These are phyloP conservation scores for Amblyjoppa proteus DNA, from an alignment of 2,888 invertebrate species.

Conservation along the genomic window DNA sequence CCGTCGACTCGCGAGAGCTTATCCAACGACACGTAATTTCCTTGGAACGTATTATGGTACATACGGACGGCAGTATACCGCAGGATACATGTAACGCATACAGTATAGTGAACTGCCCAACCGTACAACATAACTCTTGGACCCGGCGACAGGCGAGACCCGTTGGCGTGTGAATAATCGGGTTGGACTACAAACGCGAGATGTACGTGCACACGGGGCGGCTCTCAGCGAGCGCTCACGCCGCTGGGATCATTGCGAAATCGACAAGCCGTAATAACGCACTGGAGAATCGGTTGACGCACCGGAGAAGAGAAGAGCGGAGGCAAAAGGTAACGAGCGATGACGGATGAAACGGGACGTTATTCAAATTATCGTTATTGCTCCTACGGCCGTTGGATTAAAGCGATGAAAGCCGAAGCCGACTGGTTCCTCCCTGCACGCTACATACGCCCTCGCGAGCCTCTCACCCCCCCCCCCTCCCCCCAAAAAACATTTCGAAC, in stretches of 20 bases:
- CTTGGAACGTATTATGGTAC: slow-evolving; percentile 52
- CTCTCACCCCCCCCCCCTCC: not conserved
- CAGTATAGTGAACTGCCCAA: slow-evolving; percentile 57
- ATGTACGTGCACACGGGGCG: slow-evolving; percentile 61
- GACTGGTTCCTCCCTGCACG: not conserved
- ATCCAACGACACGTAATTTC: slow-evolving; percentile 65
- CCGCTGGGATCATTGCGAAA: slow-evolving; percentile 61
- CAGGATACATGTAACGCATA: slow-evolving; percentile 38
- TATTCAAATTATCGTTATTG: slow-evolving; percentile 67
- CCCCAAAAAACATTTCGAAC: not conserved
- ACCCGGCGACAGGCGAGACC: slow-evolving; percentile 68
- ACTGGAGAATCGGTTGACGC: slow-evolving; percentile 26
- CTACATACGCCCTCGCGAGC: not conserved
- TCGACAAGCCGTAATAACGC: slow-evolving; percentile 66
- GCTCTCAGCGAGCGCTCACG: slow-evolving; percentile 44
- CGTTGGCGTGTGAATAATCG: slow-evolving; percentile 72
- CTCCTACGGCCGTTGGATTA: slow-evolving; percentile 40
- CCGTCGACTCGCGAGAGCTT: slow-evolving; percentile 17
- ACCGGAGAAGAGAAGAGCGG: slow-evolving; percentile 14
- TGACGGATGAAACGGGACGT: slow-evolving; percentile 68
- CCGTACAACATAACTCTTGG: slow-evolving; percentile 66
- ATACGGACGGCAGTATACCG: slow-evolving; percentile 5
- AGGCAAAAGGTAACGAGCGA: slow-evolving; percentile 65
- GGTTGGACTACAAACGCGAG: slow-evolving; percentile 68
- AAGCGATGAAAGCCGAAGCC: slow-evolving; percentile 39